phyloP scores from a whole-genome alignment of 2,888 invertebrate species.

The Notocelia uddmanniana region DNA sequence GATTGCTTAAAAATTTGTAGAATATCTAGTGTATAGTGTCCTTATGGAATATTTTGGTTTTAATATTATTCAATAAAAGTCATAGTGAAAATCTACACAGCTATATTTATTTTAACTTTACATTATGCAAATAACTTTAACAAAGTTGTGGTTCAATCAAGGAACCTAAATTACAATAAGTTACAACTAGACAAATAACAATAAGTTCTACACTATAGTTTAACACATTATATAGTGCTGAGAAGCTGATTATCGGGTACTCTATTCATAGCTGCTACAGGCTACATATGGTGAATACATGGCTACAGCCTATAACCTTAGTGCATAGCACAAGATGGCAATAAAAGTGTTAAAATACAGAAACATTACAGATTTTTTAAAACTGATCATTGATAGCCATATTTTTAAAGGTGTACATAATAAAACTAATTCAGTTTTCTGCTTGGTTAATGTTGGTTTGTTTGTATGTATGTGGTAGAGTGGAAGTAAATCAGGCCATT shows the following conservation, averaged over 20 bases:
- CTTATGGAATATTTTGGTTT: conserved; percentile 1
- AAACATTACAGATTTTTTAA: too few species aligned
- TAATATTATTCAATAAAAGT: conserved; percentile 19
- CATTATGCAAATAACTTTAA: conserved; percentile 11
- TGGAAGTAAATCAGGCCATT: neutral
- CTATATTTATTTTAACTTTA: conserved; percentile 32
- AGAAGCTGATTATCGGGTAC: too few species aligned
- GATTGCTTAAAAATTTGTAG: conserved; percentile 15
- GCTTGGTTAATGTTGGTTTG: neutral
- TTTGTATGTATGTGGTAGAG: neutral
- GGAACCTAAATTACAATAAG: neutral
- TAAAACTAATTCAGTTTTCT: neutral
- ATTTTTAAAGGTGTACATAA: neutral
- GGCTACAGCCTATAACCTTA: too few species aligned
- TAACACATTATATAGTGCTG: too few species aligned
- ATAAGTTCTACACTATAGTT: neutral
- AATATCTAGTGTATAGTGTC: conserved; percentile 1
- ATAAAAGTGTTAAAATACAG: too few species aligned
- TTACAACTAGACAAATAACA: conserved; percentile 19
- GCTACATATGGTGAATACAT: too few species aligned
- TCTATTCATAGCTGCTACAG: too few species aligned
- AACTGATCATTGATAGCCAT: neutral
- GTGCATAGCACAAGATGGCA: too few species aligned
- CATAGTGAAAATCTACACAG: conserved; percentile 17
- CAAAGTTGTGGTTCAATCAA: conserved; percentile 25